Evolutionary conservation across 1,140 invertebrate genomes (phyloP).

Genomic region (Metopolophium dirhodum): DNA sequence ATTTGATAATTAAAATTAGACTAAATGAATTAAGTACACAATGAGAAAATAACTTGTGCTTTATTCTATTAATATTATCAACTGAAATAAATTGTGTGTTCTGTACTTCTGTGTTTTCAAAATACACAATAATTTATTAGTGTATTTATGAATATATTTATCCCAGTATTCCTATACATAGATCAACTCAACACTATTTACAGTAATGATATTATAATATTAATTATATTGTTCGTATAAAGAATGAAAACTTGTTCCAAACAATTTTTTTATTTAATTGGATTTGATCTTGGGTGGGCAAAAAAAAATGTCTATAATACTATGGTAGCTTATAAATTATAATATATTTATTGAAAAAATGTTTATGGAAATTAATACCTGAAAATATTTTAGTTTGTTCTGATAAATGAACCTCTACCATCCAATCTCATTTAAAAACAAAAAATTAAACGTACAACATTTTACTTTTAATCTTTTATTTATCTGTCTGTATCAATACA

Average conservation of each 20-base stretch:
- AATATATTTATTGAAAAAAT: too few species aligned
- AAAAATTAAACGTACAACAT: background rate
- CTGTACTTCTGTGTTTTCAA: background rate
- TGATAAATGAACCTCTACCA: too few species aligned
- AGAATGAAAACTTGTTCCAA: background rate
- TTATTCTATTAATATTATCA: background rate
- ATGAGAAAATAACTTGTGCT: background rate
- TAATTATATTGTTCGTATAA: background rate
- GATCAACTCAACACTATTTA: background rate
- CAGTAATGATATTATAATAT: background rate
- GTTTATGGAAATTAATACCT: too few species aligned
- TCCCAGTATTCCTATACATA: background rate
- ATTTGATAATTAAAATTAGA: conserved; percentile 13
- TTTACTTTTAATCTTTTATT: background rate
- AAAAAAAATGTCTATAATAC: background rate
- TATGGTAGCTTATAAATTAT: too few species aligned
- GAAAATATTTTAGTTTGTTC: background rate
- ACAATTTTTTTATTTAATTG: background rate
- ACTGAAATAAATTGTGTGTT: background rate
- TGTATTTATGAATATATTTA: background rate
- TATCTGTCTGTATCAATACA: background rate
- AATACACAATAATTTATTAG: background rate
- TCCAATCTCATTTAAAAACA: background rate
- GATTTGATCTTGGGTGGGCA: background rate
- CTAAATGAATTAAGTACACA: background rate